Evolutionary conservation across 2,888 invertebrate genomes (phyloP), one percentile per base, ranked within the genome.

Genomic region (Eretmocerus hayati): DNA sequence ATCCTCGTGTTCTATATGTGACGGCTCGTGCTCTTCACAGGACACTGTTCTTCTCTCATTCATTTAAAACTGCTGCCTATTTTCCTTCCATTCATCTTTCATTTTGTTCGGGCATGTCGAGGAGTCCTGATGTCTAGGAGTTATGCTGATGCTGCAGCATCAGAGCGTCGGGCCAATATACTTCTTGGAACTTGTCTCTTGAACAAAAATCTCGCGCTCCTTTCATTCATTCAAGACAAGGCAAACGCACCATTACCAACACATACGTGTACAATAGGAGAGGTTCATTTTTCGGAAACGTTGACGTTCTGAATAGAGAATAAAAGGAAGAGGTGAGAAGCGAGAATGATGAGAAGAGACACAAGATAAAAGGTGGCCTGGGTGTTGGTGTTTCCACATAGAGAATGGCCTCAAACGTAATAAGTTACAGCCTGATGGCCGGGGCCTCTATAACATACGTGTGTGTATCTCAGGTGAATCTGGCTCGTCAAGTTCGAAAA

Each of bases 301-400:
- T n/a, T n/a, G n/a, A n/a, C n/a, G 42, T 42, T 47, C n/a, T 5
- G 23, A 16, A 15, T 50, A 52, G 46, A 49, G 53, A 52, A 52
- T 42, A 55, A 44, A 50, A 48, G 52, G 42, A 33, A 30, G 49
- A 51, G 48, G 46, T 52, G 50, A 18, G 52, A 52, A 43, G 48
- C 45, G 42, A 47, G 35, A 46, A 42, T 32, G 42, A 43, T 35
- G 52, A 48, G 54, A 45, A 53, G 53, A 51, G 48, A 37, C 33
- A 42, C 30, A 40, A 13, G 33, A 42, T 38, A 42, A 42, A 40
- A 35, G 42, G 31, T 15, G 18, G 38, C 33, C 18, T 16, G 30
- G 11, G 32, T 18, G 21, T n/a, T n/a, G n/a, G n/a, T 26, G 11
- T 26, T 26, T 26, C 11, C 26, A 26, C 8, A 26, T 6, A 26